Base-by-base conservation (phyloP, 2,113 vertebrate genomes). In the Poecile atricapillus region DNA sequence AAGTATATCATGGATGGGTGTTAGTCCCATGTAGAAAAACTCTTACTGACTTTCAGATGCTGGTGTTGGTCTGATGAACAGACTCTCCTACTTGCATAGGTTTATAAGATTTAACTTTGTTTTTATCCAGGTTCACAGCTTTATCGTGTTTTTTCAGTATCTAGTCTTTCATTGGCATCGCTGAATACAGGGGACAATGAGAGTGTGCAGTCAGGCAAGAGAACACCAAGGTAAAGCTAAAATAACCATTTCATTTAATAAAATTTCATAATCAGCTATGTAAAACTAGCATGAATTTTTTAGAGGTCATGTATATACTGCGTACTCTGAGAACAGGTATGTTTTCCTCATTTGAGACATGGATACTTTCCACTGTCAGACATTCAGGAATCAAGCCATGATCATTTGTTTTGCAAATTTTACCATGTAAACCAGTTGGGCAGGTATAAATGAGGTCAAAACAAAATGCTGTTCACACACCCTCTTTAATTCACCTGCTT, bases 81-180 rank as follows among this genome's bases (percentile, higher is more conserved):
- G 97, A 81, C 88, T 96, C 93, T 96, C 58, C 65, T 82, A 35
- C 44, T 86, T 94, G 76, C 88, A 73, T 97, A 81, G 47, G 30
- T 95, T 97, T 97, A 92, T 97, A 94, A 82, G 96, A 94, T 96
- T 96, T 95, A 95, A 97, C 94, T 87, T 97, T 96, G 97, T 97
- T 98, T 95, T 97, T 97, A 96, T 98, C 95, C 97, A 98, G 98
- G 97, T 98, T 99, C 98, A 98, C 97, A 97, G 82, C 98, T 97
- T 96, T 95, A 97, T 97, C 96, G 91, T 99, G 97, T 98, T 97
- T 98, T 98, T 99, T 98, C 98, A 99, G 99, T 99, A 93, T 99
- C 99, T 96, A 99, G 99, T 97, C 98, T 99, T 95, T 99, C 99
- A 90, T 94, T 99, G 95, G 99, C 99, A 39, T 99, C 99, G 14